Evolutionary conservation across 1,140 invertebrate genomes (phyloP).

Genomic region (Drosophila sulfurigaster): DNA sequence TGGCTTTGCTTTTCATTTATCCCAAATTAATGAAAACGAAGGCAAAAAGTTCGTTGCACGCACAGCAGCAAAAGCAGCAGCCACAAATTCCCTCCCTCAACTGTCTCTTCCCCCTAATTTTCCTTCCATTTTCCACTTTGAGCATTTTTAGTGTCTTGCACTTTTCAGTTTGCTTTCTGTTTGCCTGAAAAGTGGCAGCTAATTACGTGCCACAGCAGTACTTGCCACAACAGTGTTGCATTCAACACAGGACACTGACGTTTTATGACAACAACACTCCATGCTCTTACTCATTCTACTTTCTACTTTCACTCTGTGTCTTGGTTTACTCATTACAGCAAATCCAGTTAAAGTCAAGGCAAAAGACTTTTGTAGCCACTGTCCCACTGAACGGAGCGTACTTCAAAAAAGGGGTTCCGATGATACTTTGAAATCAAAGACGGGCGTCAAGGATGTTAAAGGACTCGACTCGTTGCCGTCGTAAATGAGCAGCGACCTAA

Average conservation of each 20-base stretch:
- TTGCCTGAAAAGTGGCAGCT: constrained; percentile 49
- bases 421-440: constrained; percentile 84
- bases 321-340: not conserved
- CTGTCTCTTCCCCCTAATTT: not conserved
- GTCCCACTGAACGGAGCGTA: constrained; percentile 27
- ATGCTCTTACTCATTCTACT: no score
- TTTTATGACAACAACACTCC: constrained; percentile 44
- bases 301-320: not conserved
- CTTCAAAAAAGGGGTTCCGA: constrained; percentile 57
- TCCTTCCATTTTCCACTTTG: constrained; percentile 19
- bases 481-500: constrained; percentile 69
- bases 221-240: constrained; percentile 25
- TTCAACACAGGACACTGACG: constrained; percentile 35
- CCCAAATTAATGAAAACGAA: constrained; percentile 70
- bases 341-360: constrained; percentile 49
- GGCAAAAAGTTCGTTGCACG: constrained; percentile 57
- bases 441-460: constrained; percentile 54
- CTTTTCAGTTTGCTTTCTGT: constrained; percentile 34
- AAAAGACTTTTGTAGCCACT: constrained; percentile 1
- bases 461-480: constrained; percentile 22
- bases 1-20: constrained; percentile 69
- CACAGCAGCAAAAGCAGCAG: constrained; percentile 27
- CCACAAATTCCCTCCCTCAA: not conserved
- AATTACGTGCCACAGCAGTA: constrained; percentile 36
- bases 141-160: constrained; percentile 49